Conservation (phyloP, 2,888 invertebrate genomes). For the Meiosimyza decipiens region DNA sequence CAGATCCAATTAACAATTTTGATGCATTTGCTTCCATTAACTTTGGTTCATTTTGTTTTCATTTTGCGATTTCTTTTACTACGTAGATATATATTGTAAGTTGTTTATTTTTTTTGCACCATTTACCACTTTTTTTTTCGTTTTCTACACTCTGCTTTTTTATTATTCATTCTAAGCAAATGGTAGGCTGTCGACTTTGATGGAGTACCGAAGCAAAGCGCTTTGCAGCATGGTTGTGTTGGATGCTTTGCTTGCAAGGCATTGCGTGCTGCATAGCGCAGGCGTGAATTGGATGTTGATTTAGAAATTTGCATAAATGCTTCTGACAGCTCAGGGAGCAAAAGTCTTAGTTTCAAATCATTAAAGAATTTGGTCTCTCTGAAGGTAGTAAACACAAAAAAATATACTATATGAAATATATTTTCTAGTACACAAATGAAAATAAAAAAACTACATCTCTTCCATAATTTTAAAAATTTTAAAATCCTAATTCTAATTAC, state of each 20-base stretch:
- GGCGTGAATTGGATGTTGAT: conserved; percentile 33
- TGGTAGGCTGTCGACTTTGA: conserved; percentile 18
- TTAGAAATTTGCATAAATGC: conserved; percentile 35
- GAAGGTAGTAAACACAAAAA: no score
- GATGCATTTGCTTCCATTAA: conserved; percentile 65
- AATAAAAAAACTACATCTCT: no score
- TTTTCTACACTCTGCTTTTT: neutral
- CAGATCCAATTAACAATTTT: conserved; percentile 66
- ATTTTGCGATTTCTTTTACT: no score
- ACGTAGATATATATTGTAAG: neutral
- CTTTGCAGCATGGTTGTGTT: conserved; percentile 1
- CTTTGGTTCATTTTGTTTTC: conserved; percentile 39
- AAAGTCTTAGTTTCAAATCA: neutral
- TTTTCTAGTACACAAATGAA: no score
- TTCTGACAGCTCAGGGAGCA: conserved; percentile 17
- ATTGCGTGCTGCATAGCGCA: conserved; percentile 15
- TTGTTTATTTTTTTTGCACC: neutral
- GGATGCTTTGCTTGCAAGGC: conserved; percentile 1
- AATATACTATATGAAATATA: no score
- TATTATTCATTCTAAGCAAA: neutral
- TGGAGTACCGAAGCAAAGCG: conserved; percentile 17
- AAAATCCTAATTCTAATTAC: no score
- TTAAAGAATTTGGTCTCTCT: no score
- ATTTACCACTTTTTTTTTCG: neutral
- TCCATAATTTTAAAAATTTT: no score